phyloP scores from a whole-genome alignment of 2,888 invertebrate species.

The Buathra laborator region DNA sequence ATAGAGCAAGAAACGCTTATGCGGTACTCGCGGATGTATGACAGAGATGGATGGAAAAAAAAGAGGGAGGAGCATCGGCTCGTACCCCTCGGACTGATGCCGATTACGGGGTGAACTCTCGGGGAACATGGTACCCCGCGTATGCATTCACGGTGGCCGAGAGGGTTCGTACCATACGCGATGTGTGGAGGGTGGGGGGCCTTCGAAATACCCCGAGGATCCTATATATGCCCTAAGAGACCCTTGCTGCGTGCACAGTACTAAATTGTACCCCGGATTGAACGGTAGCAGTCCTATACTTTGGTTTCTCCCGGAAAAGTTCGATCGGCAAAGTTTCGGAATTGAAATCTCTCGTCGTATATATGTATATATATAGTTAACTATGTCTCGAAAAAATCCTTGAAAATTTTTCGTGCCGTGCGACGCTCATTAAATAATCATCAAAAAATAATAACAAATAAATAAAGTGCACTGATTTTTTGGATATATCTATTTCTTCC shows the following conservation, averaged over 20 bases:
- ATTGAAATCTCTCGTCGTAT: background rate
- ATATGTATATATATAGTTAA: background rate
- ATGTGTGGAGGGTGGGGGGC: conserved; percentile 72
- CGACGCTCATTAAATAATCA: background rate
- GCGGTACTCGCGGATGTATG: conserved; percentile 63
- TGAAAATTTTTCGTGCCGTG: conserved; percentile 42
- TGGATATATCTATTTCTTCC: background rate
- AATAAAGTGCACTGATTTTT: conserved; percentile 17
- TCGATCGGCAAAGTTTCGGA: conserved; percentile 12
- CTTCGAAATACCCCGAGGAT: conserved; percentile 79
- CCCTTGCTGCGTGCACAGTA: conserved; percentile 82
- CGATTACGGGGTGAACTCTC: conserved; percentile 82
- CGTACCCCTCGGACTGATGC: conserved; percentile 71
- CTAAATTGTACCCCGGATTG: conserved; percentile 80
- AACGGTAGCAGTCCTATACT: conserved; percentile 59
- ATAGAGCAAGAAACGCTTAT: conserved; percentile 53
- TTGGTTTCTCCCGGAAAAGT: background rate
- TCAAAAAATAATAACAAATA: background rate
- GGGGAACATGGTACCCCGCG: conserved; percentile 79
- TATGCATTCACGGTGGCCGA: conserved; percentile 68
- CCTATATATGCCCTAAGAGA: conserved; percentile 81
- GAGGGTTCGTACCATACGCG: conserved; percentile 44
- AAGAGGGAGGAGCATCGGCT: conserved; percentile 66
- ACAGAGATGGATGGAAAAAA: conserved; percentile 62
- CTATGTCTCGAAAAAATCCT: conserved; percentile 37